Conservation (phyloP, 2,113 vertebrate species). For the Connochaetes taurinus region DNA sequence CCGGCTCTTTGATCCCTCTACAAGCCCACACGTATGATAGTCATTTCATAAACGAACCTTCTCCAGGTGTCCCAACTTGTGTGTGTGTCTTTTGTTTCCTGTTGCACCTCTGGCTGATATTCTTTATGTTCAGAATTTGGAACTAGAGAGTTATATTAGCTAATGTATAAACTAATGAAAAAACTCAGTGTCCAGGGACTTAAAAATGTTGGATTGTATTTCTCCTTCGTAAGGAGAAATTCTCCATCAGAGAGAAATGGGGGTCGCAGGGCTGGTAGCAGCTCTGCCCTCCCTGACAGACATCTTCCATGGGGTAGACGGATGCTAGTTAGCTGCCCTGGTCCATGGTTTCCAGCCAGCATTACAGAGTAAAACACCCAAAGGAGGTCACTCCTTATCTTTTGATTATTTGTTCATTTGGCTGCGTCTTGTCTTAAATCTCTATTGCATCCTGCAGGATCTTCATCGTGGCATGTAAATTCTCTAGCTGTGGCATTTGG, state of each 20-base stretch:
- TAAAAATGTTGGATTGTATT: neutral
- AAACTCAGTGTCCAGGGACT: neutral
- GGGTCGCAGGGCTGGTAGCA: neutral
- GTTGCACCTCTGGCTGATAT: neutral
- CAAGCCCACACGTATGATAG: no score
- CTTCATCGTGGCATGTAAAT: neutral
- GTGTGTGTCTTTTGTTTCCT: neutral
- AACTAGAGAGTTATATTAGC: neutral
- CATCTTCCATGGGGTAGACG: neutral
- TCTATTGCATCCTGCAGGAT: fast-evolving
- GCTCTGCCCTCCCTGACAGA: neutral
- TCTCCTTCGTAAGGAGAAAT: neutral
- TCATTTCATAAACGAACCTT: neutral
- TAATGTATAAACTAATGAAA: neutral
- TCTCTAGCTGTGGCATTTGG: neutral
- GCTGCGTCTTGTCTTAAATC: neutral
- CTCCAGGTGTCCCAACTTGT: neutral
- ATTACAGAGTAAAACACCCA: neutral
- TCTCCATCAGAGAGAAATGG: neutral
- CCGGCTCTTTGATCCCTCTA: neutral
- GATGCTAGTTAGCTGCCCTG: neutral
- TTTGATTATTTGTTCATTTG: neutral
- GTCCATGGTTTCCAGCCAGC: neutral
- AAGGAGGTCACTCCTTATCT: neutral
- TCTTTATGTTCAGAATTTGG: neutral